Evolutionary conservation across 2,797 vertebrate genomes (phyloP).

Genomic region (Sebastes kiyomatsui): DNA sequence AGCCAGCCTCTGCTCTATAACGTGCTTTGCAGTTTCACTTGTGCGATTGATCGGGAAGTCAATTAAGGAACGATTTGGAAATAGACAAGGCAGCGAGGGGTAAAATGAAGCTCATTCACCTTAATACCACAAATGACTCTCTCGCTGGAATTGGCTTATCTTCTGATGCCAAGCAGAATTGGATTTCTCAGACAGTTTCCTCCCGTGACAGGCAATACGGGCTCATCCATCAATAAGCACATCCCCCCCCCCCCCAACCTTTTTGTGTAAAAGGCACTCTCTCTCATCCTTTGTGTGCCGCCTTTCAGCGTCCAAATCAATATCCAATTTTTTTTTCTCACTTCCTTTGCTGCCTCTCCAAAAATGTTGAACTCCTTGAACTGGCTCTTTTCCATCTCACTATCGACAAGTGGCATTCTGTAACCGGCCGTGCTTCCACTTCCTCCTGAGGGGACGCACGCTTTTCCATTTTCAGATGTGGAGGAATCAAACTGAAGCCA

Average conservation of each 20-base stretch:
- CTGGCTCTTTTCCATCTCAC: constrained; percentile 21
- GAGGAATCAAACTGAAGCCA: constrained; percentile 46
- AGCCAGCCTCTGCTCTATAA: not conserved
- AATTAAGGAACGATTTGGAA: constrained; percentile 65
- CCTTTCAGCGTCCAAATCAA: constrained; percentile 52
- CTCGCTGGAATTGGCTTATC: constrained; percentile 57
- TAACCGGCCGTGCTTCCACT: constrained; percentile 49
- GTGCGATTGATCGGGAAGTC: constrained; percentile 58
- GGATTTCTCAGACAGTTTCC: constrained; percentile 68
- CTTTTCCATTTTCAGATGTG: constrained; percentile 74
- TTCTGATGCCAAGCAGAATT: constrained; percentile 62
- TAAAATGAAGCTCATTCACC: constrained; percentile 59
- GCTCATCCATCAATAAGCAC: constrained; percentile 57
- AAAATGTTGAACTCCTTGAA: constrained; percentile 23
- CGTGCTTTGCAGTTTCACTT: not conserved
- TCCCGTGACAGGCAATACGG: constrained; percentile 44
- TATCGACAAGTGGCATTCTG: constrained; percentile 30
- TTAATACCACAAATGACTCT: constrained; percentile 59
- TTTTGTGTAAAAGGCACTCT: constrained; percentile 41
- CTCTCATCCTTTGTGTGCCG: constrained; percentile 32
- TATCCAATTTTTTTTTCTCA: constrained; percentile 40
- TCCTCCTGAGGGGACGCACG: constrained; percentile 52
- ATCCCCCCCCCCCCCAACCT: not conserved
- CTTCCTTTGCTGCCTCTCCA: not conserved
- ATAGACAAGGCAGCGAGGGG: constrained; percentile 42